phyloP scores from a whole-genome alignment of 2,797 vertebrate genomes.

The Todus mexicanus region DNA sequence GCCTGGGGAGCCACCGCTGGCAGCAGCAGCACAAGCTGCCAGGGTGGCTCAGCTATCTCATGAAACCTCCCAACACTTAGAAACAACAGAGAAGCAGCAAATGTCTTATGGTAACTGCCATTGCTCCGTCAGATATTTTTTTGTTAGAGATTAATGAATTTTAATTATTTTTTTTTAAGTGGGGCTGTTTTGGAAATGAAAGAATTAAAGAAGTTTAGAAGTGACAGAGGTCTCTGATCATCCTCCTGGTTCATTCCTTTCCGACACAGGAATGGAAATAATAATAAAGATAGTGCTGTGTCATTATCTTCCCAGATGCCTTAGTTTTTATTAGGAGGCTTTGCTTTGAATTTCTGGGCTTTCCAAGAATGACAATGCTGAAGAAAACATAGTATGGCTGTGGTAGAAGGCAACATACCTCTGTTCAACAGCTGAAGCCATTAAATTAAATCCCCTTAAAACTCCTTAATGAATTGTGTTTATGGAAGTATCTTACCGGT shows the following conservation, averaged over 20 bases:
- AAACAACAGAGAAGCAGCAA: background rate
- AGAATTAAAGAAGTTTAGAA: background rate
- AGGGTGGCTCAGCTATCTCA: background rate
- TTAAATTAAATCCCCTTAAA: background rate
- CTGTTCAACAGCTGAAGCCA: background rate
- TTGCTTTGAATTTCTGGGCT: background rate
- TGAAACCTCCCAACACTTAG: background rate
- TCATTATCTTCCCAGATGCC: background rate
- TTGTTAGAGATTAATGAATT: background rate
- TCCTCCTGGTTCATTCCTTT: background rate
- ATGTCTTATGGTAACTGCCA: background rate
- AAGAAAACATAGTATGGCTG: background rate
- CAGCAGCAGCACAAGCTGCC: background rate
- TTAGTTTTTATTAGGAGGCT: background rate
- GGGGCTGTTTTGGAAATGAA: background rate
- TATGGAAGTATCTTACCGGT: background rate
- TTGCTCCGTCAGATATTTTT: background rate
- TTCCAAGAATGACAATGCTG: background rate
- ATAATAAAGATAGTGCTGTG: background rate
- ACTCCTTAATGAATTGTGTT: background rate
- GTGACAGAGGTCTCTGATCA: background rate
- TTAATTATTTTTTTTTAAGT: background rate
- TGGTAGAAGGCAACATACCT: background rate
- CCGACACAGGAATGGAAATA: background rate
- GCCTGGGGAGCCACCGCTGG: background rate